phyloP scores from a whole-genome alignment of 2,797 vertebrate species.

The Phoxinus dragarum region DNA sequence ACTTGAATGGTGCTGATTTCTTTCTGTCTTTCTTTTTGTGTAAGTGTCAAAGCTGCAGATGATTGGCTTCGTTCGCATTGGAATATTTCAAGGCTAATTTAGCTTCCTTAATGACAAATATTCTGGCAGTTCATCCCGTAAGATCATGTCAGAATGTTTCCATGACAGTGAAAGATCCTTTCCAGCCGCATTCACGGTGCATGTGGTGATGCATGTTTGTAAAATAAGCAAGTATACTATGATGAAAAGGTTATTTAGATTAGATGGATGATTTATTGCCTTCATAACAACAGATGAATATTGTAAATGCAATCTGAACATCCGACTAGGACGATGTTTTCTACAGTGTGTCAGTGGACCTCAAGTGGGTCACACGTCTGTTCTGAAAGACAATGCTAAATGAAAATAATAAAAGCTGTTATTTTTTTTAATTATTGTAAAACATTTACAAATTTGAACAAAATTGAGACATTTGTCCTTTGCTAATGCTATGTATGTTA shows the following conservation, averaged over 20 bases:
- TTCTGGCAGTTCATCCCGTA: conserved; percentile 13
- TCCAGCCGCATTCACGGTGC: not conserved
- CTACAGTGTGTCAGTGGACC: not conserved
- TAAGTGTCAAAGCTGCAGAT: conserved; percentile 38
- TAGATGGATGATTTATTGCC: conserved; percentile 21
- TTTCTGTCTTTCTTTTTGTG: conserved; percentile 48
- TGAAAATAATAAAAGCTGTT: not conserved
- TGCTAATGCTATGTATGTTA: not conserved
- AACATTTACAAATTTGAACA: not conserved
- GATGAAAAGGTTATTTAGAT: conserved; percentile 30
- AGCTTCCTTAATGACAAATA: conserved; percentile 30
- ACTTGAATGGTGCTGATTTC: conserved; percentile 58
- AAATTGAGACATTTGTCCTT: not conserved
- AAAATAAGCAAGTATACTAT: conserved; percentile 20
- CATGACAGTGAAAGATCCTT: conserved; percentile 11
- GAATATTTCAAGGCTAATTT: conserved; percentile 58
- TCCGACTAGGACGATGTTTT: not conserved
- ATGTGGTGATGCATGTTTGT: conserved; percentile 2
- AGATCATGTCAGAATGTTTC: conserved; percentile 23
- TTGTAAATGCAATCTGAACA: conserved; percentile 9
- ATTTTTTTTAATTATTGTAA: not conserved
- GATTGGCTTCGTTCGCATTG: conserved; percentile 46
- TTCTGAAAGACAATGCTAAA: not conserved
- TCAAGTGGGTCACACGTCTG: not conserved
- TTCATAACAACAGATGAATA: not conserved